phyloP scores from a whole-genome alignment of 2,797 vertebrate species.

The Scolopax rusticola region DNA sequence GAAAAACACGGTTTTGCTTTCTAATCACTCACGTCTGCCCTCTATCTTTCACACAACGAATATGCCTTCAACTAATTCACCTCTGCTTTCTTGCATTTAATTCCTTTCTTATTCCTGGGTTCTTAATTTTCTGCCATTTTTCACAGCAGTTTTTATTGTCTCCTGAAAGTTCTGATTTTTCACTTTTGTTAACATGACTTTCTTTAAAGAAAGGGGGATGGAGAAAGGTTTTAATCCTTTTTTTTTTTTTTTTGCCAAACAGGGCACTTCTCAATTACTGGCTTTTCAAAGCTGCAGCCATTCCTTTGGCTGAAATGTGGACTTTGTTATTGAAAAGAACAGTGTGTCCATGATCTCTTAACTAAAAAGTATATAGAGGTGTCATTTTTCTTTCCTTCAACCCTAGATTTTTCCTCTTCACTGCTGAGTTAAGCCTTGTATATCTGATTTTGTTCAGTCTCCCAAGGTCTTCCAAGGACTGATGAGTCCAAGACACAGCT shows the following conservation, averaged over 20 bases:
- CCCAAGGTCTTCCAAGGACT: constrained; percentile 53
- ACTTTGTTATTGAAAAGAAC: neutral
- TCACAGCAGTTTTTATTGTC: neutral
- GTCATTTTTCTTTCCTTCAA: neutral
- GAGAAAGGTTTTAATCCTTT: neutral
- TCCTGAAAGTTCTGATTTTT: neutral
- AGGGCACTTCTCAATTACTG: neutral
- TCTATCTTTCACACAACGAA: neutral
- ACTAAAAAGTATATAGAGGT: neutral
- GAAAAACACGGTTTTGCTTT: neutral
- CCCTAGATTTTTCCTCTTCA: constrained; percentile 28
- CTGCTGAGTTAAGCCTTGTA: constrained; percentile 71
- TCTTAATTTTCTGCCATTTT: neutral
- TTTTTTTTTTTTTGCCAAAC: neutral
- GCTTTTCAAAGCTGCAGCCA: neutral
- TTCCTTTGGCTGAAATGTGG: neutral
- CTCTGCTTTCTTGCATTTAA: neutral
- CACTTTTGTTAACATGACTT: neutral
- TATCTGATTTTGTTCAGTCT: constrained; percentile 77
- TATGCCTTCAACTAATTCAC: neutral
- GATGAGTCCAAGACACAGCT: constrained; percentile 68
- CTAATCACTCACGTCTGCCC: neutral
- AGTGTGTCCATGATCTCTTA: neutral
- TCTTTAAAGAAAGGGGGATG: neutral
- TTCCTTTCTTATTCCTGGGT: neutral